These are phyloP conservation scores for Trichechus manatus DNA, from an alignment of 2,113 vertebrate species.

Conservation along the genomic window DNA sequence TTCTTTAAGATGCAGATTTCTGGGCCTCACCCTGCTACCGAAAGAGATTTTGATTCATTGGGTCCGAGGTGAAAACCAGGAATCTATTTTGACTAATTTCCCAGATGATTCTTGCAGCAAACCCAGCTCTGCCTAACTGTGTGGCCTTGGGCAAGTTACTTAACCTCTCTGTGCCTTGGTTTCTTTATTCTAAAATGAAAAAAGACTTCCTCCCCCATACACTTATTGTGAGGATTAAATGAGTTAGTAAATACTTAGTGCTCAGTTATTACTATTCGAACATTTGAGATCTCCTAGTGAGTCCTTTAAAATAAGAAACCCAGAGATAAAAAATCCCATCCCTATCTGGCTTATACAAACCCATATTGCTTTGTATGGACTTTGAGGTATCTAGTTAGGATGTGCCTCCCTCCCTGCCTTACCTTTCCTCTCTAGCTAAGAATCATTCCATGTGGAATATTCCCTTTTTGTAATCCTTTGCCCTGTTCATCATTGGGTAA, in stretches of 20 bases:
- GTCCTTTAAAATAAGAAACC: background rate
- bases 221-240: background rate
- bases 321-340: background rate
- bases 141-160: slow-evolving; percentile 11
- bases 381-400: background rate
- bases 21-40: background rate
- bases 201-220: background rate
- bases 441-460: background rate
- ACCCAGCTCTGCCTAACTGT: background rate
- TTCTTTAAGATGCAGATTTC: background rate
- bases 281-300: background rate
- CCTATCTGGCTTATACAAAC: background rate
- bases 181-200: background rate
- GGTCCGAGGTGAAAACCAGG: background rate
- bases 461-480: background rate
- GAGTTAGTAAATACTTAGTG: background rate
- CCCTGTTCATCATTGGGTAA: background rate
- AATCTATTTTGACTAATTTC: background rate
- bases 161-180: background rate
- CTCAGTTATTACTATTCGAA: background rate
- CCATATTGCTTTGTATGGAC: background rate
- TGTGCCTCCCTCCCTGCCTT: background rate
- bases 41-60: background rate
- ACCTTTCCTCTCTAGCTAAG: background rate
- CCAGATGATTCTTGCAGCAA: background rate